Evolutionary conservation across 2,113 vertebrate species (phyloP), one percentile per base, ranked within the genome.

Genomic region (Mesitornis unicolor): DNA sequence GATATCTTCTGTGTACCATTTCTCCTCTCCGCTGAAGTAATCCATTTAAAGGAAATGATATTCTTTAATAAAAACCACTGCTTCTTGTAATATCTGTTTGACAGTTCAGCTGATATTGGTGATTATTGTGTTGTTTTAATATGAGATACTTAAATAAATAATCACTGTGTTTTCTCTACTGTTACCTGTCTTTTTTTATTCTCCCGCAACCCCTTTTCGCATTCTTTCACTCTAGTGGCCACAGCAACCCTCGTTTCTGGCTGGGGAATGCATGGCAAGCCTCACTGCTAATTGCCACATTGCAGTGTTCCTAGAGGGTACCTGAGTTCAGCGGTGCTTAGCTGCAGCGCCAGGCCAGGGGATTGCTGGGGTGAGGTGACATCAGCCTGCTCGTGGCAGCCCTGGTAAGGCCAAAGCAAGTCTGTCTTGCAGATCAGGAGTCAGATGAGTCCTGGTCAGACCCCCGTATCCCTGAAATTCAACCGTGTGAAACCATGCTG

Each of bases 221-320:
- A 33, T 47, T 93, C 75, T 84, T 89, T 35, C 84, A 69, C 92
- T 84, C 16, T 29, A 73, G 38, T 87, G 89, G 38, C 81, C 92
- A 93, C 89, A 96, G 95, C 92, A 95, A 76, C 83, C 54, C 47
- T 85, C 53, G 45, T 90, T 96, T 92, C 75, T 95, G 83, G 59
- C 91, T 78, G 78, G 63, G 73, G 91, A 95, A 59, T 84, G 87
- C 43, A 5, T 94, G 79, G 20, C 28, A 69, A 64, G 74, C 67
- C 91, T 90, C 74, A 47, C 48, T 83, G 93, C 77, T 92, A 70
- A 89, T 96, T 91, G 93, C 91, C 67, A 61, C 87, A 65, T 92
- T 33, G 2, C 78, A 33, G 81, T 85, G 74, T 94, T 93, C 64
- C 82, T 83, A 50, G 82, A 81, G 86, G 64, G 25, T 42, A 38